Conservation (phyloP, 1,140 invertebrate species). For the Aphelenchoides fujianensis region DNA sequence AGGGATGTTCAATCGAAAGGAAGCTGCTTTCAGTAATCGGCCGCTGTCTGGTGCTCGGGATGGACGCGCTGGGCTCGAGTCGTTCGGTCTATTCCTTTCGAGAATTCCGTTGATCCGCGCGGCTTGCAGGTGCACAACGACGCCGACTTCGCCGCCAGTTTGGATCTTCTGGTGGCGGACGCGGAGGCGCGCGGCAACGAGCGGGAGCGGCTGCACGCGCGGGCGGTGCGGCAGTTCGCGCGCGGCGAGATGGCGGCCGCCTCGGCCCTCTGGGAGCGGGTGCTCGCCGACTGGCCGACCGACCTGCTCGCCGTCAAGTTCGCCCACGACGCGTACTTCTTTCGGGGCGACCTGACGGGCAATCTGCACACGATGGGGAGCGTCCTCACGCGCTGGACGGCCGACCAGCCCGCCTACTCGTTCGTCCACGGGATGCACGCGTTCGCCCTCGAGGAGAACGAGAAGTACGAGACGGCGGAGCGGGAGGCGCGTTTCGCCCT, state of each 20-base stretch:
- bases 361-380: slow-evolving; percentile 17
- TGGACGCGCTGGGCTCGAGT: slow-evolving; percentile 65
- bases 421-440: slow-evolving; percentile 68
- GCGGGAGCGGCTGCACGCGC: slow-evolving; percentile 65
- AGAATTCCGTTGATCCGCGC: too few species aligned
- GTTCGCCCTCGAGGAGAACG: slow-evolving; percentile 68
- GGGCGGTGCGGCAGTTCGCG: slow-evolving; percentile 65
- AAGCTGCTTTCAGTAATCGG: slow-evolving; percentile 66
- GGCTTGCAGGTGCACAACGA: slow-evolving; percentile 7
- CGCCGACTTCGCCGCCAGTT: slow-evolving; percentile 31
- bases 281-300: slow-evolving; percentile 65
- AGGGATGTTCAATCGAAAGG: slow-evolving; percentile 4
- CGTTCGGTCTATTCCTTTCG: too few species aligned
- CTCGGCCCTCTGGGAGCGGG: slow-evolving; percentile 65
- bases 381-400: slow-evolving; percentile 14
- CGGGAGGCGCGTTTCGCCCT: slow-evolving; percentile 16
- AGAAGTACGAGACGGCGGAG: slow-evolving; percentile 65
- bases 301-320: slow-evolving; percentile 68
- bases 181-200: slow-evolving; percentile 43
- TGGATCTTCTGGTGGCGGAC: slow-evolving; percentile 61
- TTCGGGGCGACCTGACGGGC: slow-evolving; percentile 63
- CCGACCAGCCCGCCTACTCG: slow-evolving; percentile 51
- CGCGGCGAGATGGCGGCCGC: slow-evolving; percentile 64
- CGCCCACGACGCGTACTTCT: slow-evolving; percentile 68
- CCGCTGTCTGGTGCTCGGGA: slow-evolving; percentile 64